Evolutionary conservation across 2,797 vertebrate species (phyloP).

Genomic region (Artibeus lituratus): DNA sequence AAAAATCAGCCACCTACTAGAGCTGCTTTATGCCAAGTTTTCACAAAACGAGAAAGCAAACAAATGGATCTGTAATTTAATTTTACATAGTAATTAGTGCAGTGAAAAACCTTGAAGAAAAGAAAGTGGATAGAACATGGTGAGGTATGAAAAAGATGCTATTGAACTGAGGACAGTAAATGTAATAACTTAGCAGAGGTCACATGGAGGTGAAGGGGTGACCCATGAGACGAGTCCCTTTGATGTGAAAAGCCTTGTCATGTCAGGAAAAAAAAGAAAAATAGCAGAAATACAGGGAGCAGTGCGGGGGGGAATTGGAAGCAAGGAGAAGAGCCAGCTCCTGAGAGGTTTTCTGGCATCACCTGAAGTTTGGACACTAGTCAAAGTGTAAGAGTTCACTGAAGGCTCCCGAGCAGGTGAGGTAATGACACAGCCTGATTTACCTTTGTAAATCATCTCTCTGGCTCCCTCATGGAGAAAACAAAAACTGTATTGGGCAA

Average conservation of each 20-base stretch:
- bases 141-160: neutral
- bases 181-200: neutral
- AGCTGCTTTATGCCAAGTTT: neutral
- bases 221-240: neutral
- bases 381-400: neutral
- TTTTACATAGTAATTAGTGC: neutral
- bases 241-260: neutral
- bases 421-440: neutral
- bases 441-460: neutral
- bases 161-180: neutral
- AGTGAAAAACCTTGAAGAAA: neutral
- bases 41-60: neutral
- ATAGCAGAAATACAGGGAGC: neutral
- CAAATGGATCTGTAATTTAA: neutral
- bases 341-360: neutral
- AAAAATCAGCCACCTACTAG: neutral
- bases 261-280: neutral
- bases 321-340: neutral
- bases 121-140: neutral
- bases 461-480: neutral
- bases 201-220: neutral
- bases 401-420: neutral
- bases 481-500: neutral
- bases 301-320: accelerated
- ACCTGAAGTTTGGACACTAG: neutral